Evolutionary conservation across 2,113 vertebrate species (phyloP), one percentile per base, ranked within the genome.

Genomic region (Phaetusa simplex): DNA sequence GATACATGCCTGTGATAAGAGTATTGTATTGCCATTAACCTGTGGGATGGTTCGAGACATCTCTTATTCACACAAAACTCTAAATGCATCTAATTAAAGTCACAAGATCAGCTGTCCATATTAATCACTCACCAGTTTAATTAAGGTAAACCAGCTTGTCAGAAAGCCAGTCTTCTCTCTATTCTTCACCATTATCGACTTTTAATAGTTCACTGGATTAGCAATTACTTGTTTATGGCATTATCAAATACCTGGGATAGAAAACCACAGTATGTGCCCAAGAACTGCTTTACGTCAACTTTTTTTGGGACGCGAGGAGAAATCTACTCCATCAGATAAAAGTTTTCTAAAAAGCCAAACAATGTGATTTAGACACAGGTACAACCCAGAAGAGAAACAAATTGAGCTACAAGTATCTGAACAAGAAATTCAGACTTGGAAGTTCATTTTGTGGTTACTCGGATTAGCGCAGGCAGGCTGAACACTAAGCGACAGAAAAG

Each of bases 121-220:
- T 97, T 98, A 98, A 98, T 97, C 96, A 97, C 87, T 97, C 94
- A 97, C 88, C 58, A 87, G 96, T 96, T 98, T 98, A 98, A 98
- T 98, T 98, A 98, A 98, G 95, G 97, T 97, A 98, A 98, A 97
- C 95, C 92, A 89, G 92, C 91, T 82, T 98, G 96, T 97, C 97
- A 98, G 94, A 97, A 95, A 97, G 91, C 66, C 95, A 96, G 82
- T 43, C 85, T 88, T 86, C 95, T 97, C 90, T 97, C 95, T 96
- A 85, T 95, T 97, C 96, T 45, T 97, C 96, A 97, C 95, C 78
- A 94, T 74, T 88, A 97, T 92, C 3, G 64, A 96, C 93, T 97
- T 97, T 95, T 95, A 97, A 97, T 96, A 96, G 95, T 91, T 96
- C 65, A 82, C 66, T 59, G 22, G 78, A 95, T 94, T 97, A 97